phyloP scores from a whole-genome alignment of 2,888 invertebrate species.

The Blastobasis adustella region DNA sequence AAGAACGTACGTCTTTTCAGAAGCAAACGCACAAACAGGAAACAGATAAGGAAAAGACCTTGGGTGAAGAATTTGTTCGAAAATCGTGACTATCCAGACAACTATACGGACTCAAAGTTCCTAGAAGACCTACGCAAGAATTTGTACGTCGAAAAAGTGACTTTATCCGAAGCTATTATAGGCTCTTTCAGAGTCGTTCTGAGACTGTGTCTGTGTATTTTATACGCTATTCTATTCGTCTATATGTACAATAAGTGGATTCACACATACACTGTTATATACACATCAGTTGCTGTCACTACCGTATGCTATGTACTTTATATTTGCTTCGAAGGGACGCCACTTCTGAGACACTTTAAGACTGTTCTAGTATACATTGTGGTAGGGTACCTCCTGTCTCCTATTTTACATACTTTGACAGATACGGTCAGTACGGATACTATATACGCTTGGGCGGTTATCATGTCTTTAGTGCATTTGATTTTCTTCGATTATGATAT shows the following conservation, averaged over 20 bases:
- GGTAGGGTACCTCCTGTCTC: slow-evolving; percentile 92
- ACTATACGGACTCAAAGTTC: slow-evolving; percentile 92
- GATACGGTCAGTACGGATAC: slow-evolving; percentile 98
- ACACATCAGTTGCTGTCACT: slow-evolving; percentile 71
- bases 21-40: slow-evolving; percentile 40
- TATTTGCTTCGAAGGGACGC: slow-evolving; percentile 40
- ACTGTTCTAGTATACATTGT: slow-evolving; percentile 88
- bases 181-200: slow-evolving; percentile 88
- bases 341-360: slow-evolving; percentile 77
- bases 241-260: slow-evolving; percentile 82
- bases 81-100: slow-evolving; percentile 90
- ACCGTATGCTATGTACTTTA: slow-evolving; percentile 78
- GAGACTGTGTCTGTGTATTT: slow-evolving; percentile 84
- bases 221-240: slow-evolving; percentile 83
- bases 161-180: slow-evolving; percentile 79
- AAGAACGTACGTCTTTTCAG: slow-evolving; percentile 28
- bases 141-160: slow-evolving; percentile 83
- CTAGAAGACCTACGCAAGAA: slow-evolving; percentile 90
- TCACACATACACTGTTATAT: slow-evolving; percentile 78
- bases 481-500: slow-evolving; percentile 95
- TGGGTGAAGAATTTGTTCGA: slow-evolving; percentile 95
- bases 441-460: slow-evolving; percentile 93
- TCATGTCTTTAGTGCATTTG: slow-evolving; percentile 91
- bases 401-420: slow-evolving; percentile 93
- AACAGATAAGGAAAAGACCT: slow-evolving; percentile 46